phyloP scores from a whole-genome alignment of 2,113 vertebrate species.

The Microcebus tavaratra region DNA sequence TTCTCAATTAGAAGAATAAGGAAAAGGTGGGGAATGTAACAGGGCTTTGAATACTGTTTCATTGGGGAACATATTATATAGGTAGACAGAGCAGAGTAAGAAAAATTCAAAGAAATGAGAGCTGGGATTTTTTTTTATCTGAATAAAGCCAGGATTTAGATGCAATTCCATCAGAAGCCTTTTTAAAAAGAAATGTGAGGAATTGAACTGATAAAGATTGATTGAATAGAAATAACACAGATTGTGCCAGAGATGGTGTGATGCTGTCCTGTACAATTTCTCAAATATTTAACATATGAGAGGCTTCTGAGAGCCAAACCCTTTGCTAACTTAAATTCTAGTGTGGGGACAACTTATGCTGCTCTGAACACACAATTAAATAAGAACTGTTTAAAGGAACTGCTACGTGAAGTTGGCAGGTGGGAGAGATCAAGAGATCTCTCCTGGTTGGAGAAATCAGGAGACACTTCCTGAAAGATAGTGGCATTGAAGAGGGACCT shows the following conservation, averaged over 20 bases:
- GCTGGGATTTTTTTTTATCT: neutral
- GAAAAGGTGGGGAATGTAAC: neutral
- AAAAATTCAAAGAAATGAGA: neutral
- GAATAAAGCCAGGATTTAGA: neutral
- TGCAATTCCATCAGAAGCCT: neutral
- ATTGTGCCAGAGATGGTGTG: neutral
- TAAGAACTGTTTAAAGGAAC: neutral
- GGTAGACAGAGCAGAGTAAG: neutral
- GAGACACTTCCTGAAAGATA: neutral
- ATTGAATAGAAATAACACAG: neutral
- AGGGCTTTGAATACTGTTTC: neutral
- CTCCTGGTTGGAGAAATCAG: neutral
- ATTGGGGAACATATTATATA: neutral
- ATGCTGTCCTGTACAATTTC: neutral
- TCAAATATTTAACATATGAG: neutral
- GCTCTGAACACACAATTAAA: neutral
- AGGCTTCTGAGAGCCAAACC: neutral
- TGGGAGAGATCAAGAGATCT: no score
- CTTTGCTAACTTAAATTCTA: neutral
- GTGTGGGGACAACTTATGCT: neutral
- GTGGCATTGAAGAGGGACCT: neutral
- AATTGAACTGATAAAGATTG: neutral
- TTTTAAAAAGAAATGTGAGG: no score
- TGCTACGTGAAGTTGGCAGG: neutral
- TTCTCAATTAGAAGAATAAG: neutral